A percentile compares a stretch with the other conserved stretches of the same genome.
Evolutionary conservation across 1,140 invertebrate genomes (phyloP).

Genomic region (Cepaea nemoralis): DNA sequence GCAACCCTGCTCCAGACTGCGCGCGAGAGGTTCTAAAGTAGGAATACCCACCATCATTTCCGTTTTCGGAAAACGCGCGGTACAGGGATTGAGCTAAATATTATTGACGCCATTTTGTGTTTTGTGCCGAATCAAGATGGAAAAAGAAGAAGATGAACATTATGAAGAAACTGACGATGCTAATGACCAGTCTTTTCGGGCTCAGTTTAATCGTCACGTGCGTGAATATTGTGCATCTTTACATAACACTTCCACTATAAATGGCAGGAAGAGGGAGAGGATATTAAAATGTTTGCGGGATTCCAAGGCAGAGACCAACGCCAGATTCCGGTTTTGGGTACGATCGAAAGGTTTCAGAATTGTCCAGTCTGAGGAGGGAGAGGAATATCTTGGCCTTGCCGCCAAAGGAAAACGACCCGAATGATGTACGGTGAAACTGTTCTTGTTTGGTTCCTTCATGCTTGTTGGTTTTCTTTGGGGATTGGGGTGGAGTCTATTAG

Average conservation of each 20-base stretch:
- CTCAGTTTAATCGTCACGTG: constrained; percentile 22
- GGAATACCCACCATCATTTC: no score
- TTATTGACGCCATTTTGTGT: constrained; percentile 28
- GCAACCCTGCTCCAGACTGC: no score
- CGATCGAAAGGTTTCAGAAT: constrained; percentile 46
- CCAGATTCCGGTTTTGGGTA: constrained; percentile 49
- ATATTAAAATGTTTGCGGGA: constrained; percentile 44
- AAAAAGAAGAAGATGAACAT: constrained; percentile 7
- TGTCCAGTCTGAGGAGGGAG: constrained; percentile 44
- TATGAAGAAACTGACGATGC: neutral
- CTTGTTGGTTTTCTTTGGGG: no score
- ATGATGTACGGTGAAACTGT: constrained; percentile 34
- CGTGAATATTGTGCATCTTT: constrained; percentile 28
- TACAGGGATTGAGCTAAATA: neutral
- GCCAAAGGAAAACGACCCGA: constrained; percentile 40
- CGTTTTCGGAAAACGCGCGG: no score
- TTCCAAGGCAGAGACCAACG: constrained; percentile 35
- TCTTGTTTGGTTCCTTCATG: no score
- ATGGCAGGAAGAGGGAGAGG: constrained; percentile 10
- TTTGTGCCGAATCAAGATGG: neutral
- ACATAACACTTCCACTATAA: constrained; percentile 27
- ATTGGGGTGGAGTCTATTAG: no score
- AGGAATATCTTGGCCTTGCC: constrained; percentile 44
- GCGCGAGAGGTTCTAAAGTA: no score
- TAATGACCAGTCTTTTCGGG: constrained; percentile 4